These are phyloP conservation scores for Eciton burchellii DNA, from an alignment of 1,140 invertebrate genomes.

Conservation along the genomic window DNA sequence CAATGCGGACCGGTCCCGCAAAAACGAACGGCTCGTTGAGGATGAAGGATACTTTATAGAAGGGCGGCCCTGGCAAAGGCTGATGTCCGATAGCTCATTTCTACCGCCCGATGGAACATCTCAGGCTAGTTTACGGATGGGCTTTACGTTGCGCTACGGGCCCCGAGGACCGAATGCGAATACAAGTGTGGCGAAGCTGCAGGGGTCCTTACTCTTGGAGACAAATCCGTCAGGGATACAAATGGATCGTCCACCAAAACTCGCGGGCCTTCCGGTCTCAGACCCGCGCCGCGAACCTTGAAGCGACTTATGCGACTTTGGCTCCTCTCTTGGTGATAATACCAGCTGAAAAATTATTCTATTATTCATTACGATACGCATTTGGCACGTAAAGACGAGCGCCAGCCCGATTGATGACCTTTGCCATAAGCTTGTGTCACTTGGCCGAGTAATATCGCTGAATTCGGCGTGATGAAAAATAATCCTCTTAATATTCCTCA, in stretches of 20 bases:
- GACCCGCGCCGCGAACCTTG: conserved; percentile 22
- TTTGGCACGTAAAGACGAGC: neutral
- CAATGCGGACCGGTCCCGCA: conserved; percentile 58
- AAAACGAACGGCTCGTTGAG: conserved; percentile 63
- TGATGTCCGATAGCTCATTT: conserved; percentile 73
- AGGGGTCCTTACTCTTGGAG: conserved; percentile 70
- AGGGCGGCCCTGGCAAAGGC: conserved; percentile 64
- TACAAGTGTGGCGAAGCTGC: conserved; percentile 74
- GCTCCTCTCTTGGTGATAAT: conserved; percentile 62
- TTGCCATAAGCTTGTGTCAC: neutral
- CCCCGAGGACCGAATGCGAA: conserved; percentile 67
- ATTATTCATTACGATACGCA: conserved; percentile 65
- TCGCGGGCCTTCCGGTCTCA: conserved; percentile 36
- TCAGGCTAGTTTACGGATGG: conserved; percentile 73
- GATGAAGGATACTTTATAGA: conserved; percentile 71
- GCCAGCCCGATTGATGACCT: neutral
- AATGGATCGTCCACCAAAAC: conserved; percentile 71
- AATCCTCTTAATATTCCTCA: conserved; percentile 29
- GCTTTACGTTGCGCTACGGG: conserved; percentile 42
- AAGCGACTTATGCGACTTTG: conserved; percentile 52
- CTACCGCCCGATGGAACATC: conserved; percentile 66
- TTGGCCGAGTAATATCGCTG: neutral
- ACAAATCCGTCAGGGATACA: conserved; percentile 72
- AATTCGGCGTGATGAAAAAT: neutral
- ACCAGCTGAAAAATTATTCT: conserved; percentile 69